A percentile compares a stretch with the other conserved stretches of the same genome.
These are phyloP conservation scores for Argopecten irradians DNA, from an alignment of 1,140 invertebrate genomes.

Conservation along the genomic window DNA sequence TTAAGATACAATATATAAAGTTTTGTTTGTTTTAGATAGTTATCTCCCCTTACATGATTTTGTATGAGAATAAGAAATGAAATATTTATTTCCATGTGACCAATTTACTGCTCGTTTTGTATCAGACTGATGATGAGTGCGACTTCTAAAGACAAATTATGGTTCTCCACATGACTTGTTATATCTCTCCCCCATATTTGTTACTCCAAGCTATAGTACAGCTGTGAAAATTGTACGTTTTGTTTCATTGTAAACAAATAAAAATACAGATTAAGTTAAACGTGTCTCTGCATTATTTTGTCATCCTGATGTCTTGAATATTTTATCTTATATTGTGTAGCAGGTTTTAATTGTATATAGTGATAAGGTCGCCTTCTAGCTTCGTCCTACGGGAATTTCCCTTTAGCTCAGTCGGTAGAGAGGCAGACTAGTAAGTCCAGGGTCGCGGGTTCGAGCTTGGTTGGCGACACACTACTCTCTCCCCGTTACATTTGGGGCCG, in stretches of 20 bases:
- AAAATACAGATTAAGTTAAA: background rate
- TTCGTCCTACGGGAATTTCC: no score
- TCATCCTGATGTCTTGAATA: no score
- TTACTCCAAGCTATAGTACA: background rate
- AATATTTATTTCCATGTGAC: no score
- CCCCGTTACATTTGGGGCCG: no score
- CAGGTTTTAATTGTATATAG: no score
- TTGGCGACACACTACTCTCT: no score
- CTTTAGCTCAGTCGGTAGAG: no score
- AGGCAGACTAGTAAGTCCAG: no score
- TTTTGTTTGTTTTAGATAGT: background rate
- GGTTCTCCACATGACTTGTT: background rate
- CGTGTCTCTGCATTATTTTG: background rate
- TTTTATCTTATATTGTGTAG: no score
- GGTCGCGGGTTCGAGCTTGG: no score
- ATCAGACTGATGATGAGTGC: background rate
- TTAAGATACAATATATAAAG: background rate
- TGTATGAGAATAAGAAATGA: background rate
- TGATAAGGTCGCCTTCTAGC: no score
- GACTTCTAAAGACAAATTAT: background rate
- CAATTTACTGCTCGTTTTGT: no score
- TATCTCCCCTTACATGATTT: background rate
- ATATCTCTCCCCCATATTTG: background rate
- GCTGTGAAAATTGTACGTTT: background rate
- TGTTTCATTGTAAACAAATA: constrained; percentile 18